Evolutionary conservation across 2,888 invertebrate species (phyloP).

Genomic region (Brenthis ino): DNA sequence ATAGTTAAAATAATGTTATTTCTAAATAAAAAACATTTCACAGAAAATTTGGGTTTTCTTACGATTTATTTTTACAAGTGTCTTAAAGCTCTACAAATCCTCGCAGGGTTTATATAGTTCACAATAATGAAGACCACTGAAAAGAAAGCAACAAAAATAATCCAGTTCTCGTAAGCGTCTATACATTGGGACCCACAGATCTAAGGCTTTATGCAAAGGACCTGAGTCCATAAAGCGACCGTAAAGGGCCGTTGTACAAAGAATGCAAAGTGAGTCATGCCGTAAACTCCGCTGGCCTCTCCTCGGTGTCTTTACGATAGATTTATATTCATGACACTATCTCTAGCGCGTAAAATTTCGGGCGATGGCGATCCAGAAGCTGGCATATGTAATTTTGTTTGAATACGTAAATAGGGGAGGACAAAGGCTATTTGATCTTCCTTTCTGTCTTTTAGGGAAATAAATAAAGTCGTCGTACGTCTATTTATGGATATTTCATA

Average conservation of each 20-base stretch:
- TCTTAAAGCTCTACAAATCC: not conserved
- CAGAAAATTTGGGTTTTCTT: not conserved
- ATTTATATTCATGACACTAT: conserved; percentile 83
- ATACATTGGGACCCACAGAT: conserved; percentile 48
- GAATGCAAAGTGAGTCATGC: conserved; percentile 81
- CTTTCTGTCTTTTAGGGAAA: conserved; percentile 63
- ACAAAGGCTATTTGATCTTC: conserved; percentile 81
- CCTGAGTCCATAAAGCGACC: conserved; percentile 76
- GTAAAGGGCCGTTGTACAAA: conserved; percentile 76
- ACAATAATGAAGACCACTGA: conserved; percentile 30
- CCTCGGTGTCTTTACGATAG: conserved; percentile 78
- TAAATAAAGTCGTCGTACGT: conserved; percentile 71
- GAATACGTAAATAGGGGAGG: conserved; percentile 81
- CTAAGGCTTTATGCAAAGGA: conserved; percentile 75
- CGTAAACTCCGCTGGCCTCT: conserved; percentile 71
- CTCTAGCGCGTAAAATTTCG: conserved; percentile 81
- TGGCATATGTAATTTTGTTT: conserved; percentile 83
- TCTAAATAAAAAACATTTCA: too few species aligned
- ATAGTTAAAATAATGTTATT: too few species aligned
- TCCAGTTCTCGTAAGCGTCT: conserved; percentile 40
- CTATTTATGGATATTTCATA: conserved; percentile 75
- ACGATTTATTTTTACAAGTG: not conserved
- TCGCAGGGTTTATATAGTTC: conserved; percentile 14
- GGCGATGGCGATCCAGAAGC: conserved; percentile 79
- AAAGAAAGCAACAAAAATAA: conserved; percentile 35